Percentiles rank a stretch among this genome's conserved stretches.
Evolutionary conservation across 2,113 vertebrate species (phyloP).

Genomic region (Cyprinodon brontotheroides): DNA sequence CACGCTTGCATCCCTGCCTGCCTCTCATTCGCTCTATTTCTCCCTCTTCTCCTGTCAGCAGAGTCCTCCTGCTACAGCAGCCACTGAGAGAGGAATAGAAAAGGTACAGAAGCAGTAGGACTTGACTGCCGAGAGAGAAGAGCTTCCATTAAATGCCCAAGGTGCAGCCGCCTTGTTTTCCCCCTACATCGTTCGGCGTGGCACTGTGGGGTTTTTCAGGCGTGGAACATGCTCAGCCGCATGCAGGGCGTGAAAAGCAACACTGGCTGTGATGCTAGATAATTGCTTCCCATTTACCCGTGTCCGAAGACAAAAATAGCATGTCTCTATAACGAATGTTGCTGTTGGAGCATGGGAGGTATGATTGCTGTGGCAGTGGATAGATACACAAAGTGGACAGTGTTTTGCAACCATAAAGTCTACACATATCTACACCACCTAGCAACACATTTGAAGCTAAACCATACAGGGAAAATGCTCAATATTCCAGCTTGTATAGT

Average conservation of each 20-base stretch:
- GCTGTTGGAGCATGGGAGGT: conserved; percentile 70
- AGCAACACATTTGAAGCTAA: conserved; percentile 31
- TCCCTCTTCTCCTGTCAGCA: conserved; percentile 60
- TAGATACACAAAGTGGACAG: conserved; percentile 67
- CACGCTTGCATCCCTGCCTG: conserved; percentile 66
- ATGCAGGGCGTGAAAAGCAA: conserved; percentile 76
- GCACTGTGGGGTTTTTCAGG: conserved; percentile 62
- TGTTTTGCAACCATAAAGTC: conserved; percentile 46
- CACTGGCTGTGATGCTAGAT: conserved; percentile 79
- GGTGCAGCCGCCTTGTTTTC: conserved; percentile 66
- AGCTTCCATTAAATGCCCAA: conserved; percentile 62
- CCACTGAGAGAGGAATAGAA: conserved; percentile 42
- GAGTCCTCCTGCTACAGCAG: conserved; percentile 65
- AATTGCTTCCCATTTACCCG: conserved; percentile 82
- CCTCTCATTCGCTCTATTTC: conserved; percentile 58
- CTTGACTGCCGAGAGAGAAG: conserved; percentile 63
- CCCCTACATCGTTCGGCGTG: conserved; percentile 43
- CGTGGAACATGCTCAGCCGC: conserved; percentile 69
- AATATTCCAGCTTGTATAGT: neutral
- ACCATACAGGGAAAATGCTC: conserved; percentile 7
- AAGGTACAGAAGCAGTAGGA: conserved; percentile 60
- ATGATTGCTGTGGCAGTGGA: conserved; percentile 67
- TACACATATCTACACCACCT: conserved; percentile 41
- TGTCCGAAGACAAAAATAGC: conserved; percentile 81
- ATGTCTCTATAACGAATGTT: conserved; percentile 66